Evolutionary conservation across 92 coral and sea anemone species (phyloP).

Genomic region (Isaurus tuberculatus): DNA sequence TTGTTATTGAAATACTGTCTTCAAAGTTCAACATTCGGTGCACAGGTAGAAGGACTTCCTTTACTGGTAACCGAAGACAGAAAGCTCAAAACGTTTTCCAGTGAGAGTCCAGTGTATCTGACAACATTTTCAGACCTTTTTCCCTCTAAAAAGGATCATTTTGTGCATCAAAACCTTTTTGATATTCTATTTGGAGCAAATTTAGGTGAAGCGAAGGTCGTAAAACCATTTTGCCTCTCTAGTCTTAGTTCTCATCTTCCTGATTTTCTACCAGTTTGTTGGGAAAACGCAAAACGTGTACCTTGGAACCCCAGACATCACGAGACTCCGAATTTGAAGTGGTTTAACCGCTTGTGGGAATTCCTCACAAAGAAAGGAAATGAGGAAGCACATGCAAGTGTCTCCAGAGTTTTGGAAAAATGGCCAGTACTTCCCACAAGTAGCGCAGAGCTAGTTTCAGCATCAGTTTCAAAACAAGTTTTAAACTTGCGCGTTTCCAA

Average conservation of each 20-base stretch:
- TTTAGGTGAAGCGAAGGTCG: background rate
- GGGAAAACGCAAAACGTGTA: conserved; percentile 20
- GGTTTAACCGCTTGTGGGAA: conserved; percentile 35
- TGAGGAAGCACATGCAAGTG: background rate
- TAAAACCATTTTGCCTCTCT: conserved; percentile 1
- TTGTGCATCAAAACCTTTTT: conserved; percentile 40
- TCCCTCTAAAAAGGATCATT: conserved; percentile 29
- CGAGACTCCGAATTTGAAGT: background rate
- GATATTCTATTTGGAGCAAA: background rate
- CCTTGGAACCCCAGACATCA: background rate
- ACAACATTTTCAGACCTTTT: conserved; percentile 50
- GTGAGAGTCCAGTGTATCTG: conserved; percentile 36
- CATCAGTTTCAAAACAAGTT: background rate
- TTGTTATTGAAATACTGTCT: conserved; percentile 44
- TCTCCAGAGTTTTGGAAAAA: background rate
- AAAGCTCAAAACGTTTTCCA: conserved; percentile 20
- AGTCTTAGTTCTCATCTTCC: conserved; percentile 12
- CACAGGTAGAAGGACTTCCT: conserved; percentile 48
- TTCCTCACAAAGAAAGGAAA: background rate
- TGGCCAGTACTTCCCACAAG: conserved; percentile 39
- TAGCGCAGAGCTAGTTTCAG: background rate
- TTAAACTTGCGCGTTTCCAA: conserved; percentile 20
- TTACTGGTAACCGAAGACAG: conserved; percentile 49
- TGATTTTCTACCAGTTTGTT: conserved; percentile 21
- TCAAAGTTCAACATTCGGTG: conserved; percentile 14